Base-by-base conservation (phyloP, 2,888 invertebrate genomes). In the Endomychus coccineus region DNA sequence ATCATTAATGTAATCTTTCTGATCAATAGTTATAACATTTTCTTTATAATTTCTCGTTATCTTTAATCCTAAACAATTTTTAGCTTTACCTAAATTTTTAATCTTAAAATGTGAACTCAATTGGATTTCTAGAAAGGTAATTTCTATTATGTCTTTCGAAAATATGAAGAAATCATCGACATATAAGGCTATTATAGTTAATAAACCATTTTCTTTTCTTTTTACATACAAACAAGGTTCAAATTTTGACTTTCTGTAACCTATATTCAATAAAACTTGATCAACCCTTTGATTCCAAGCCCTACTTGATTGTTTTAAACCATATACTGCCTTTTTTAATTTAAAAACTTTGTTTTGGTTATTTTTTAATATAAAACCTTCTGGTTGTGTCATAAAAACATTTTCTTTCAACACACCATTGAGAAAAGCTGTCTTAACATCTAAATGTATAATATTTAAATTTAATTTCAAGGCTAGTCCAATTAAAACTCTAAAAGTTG, bases 191-290 rank as follows among this genome's bases (percentile, higher is more conserved):
- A 43, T 21, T 7, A 40, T 33, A 10, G 16, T 34, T 1, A 21
- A 22, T 16, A 23, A 10, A 17, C 25, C 16, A 15, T 38, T 30
- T 19, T 16, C 12, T 10, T 27, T 30, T n/a, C n/a, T n/a, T 27
- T 27, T 14, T 30, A 34, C 36, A 27, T 32, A 43, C 14, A 43
- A 15, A 39, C 40, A 43, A 24, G 42, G 42, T 28, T 44, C 42
- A 34, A 21, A 19, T 2, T 39, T 27, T 25, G 34, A 40, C 16
- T 29, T 30, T 16, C 13, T 17, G 23, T 31, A 42, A n/a, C n/a
- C 35, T 27, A 38, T 13, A 19, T 11, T 12, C 10, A 10, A 23
- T n/a, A 38, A 35, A 16, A 23, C 16, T 10, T 36, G 16, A 15
- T 38, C 19, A 17, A 38, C 34, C 19, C 21, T 37, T 17, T 36